Base-by-base conservation (phyloP, 2,797 vertebrate species). In the Ceyx erithaca region DNA sequence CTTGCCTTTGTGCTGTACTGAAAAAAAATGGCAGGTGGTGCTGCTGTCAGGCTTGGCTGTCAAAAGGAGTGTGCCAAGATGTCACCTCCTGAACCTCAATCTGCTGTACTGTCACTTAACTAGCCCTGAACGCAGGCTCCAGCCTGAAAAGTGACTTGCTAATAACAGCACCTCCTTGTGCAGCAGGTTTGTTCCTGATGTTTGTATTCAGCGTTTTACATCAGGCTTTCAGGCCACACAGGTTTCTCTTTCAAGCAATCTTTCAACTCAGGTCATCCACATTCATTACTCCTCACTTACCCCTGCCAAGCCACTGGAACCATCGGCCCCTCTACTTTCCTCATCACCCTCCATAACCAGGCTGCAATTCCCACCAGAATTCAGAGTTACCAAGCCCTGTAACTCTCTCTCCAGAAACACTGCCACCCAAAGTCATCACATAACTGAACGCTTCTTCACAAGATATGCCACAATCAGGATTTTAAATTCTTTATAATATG, bases 1-100 rank as follows among this genome's bases (percentile, higher is more conserved):
- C 93, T 71, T 85, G 69, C 45, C 71, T 92, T 90, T 83, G 62
- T 11, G 28, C 89, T 61, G 49, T 30, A 52, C 37, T 75, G 77
- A 85, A 66, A 83, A 66, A 83, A 91, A 92, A 16, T 64, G 84
- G 93, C 94, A 95, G 76, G 54, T 82, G 70, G 21, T 93, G 87
- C 84, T 28, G 3, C 35, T 91, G 64, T 48, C 73, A 87, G 48
- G 33, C 41, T 81, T 41, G 30, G 67, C 43, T 59, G 48, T n/a
- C 9, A 2, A 73, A 71, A 15, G 41, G 14, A 78, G 9, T 0
- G 0, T n/a, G 63, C 18, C 35, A 25, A 57, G 72, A 73, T 33
- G 26, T 80, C 22, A 21, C 25, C 54, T 94, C 73, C 62, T 82
- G 61, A 26, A 46, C 35, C 48, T 66, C 8, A 2, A 46, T 13